Conservation (phyloP, 2,888 invertebrate species). For the Leucophenga maculata region DNA sequence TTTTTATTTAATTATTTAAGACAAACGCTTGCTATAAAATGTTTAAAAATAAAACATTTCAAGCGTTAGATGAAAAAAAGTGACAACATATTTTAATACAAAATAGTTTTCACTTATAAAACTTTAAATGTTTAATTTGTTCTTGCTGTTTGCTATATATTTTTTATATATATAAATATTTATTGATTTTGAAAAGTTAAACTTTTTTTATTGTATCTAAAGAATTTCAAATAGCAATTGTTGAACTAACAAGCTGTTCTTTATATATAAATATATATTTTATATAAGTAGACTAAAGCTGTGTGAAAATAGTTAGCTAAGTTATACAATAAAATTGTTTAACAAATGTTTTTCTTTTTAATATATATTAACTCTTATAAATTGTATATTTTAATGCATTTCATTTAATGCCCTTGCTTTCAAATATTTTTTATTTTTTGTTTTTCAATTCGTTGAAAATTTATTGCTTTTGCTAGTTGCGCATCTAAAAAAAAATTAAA, state of each 20-base stretch:
- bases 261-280: too few species aligned
- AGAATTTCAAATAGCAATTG: not conserved
- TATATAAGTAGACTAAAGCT: constrained; percentile 7
- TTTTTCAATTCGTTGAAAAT: not conserved
- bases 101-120: too few species aligned
- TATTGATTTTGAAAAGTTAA: not conserved
- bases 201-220: constrained; percentile 4
- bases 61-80: constrained; percentile 3
- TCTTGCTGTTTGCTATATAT: not conserved
- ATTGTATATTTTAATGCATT: constrained; percentile 33
- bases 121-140: not conserved
- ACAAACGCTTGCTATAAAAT: too few species aligned
- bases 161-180: too few species aligned
- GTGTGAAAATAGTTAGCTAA: not conserved
- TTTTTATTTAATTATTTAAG: not conserved
- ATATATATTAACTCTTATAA: constrained; percentile 13
- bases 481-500: constrained; percentile 22
- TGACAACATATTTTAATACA: not conserved
- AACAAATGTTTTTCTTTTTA: too few species aligned
- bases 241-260: constrained; percentile 2
- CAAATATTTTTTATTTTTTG: not conserved
- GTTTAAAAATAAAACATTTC: not conserved
- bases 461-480: constrained; percentile 17
- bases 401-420: not conserved
- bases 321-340: not conserved